phyloP scores from a whole-genome alignment of 2,797 vertebrate genomes.

The Falco columbarius region DNA sequence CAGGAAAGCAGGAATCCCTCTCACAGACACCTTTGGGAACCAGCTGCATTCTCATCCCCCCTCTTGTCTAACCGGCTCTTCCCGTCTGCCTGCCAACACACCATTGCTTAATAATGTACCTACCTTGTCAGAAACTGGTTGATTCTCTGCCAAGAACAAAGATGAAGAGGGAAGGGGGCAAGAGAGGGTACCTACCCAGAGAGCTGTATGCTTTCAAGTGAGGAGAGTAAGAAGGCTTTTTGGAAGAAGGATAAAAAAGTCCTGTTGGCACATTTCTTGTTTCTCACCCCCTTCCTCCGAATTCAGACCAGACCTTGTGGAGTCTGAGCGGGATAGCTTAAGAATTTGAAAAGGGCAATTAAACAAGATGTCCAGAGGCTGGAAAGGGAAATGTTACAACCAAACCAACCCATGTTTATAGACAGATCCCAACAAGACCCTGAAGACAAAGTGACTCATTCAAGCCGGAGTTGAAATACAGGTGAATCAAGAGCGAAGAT shows the following conservation, averaged over 20 bases:
- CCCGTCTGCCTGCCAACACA: neutral
- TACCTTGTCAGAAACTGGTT: neutral
- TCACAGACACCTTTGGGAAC: neutral
- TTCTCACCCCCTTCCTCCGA: neutral
- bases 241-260: neutral
- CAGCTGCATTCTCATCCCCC: neutral
- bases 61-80: neutral
- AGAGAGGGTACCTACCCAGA: neutral
- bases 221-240: neutral
- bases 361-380: neutral
- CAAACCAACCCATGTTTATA: neutral
- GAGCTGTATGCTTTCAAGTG: neutral
- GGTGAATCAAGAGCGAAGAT: neutral
- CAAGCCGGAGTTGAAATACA: neutral
- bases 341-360: neutral
- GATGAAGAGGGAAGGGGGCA: neutral
- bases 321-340: neutral
- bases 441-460: neutral
- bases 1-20: neutral
- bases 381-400: neutral
- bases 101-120: neutral
- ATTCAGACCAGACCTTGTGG: neutral
- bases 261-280: neutral
- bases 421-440: neutral
- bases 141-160: neutral